Evolutionary conservation across 2,113 vertebrate genomes (phyloP).

Genomic region (Dipodomys stephensi): DNA sequence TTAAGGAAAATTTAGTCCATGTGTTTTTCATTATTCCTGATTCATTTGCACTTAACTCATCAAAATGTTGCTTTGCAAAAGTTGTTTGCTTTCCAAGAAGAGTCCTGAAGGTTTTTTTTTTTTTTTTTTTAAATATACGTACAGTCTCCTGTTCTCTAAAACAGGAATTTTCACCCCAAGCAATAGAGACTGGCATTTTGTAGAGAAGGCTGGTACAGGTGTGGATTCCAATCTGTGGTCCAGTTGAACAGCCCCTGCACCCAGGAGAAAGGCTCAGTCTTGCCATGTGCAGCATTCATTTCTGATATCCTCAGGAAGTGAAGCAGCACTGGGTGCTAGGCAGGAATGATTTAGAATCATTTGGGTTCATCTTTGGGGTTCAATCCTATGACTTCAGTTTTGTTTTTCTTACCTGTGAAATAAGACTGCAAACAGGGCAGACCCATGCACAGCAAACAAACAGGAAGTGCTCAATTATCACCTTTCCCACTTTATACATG

Average conservation of each 20-base stretch:
- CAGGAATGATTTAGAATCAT: background rate
- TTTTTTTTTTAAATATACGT: background rate
- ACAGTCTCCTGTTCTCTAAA: background rate
- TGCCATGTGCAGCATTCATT: rapidly evolving
- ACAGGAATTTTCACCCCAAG: background rate
- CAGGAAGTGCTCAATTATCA: background rate
- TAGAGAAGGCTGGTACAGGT: background rate
- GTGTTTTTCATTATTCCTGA: slow-evolving; percentile 81
- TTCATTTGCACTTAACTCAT: slow-evolving; percentile 83
- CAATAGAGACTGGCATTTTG: background rate
- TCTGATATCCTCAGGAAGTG: background rate
- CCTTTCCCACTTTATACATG: background rate
- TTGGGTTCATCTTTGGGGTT: background rate
- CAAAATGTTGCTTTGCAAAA: slow-evolving; percentile 79
- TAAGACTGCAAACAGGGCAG: rapidly evolving
- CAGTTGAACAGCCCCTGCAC: rapidly evolving
- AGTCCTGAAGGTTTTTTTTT: slow-evolving; percentile 54
- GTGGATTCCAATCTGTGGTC: background rate
- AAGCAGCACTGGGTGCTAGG: rapidly evolving
- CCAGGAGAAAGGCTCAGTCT: background rate
- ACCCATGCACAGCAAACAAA: background rate
- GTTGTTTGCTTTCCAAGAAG: slow-evolving; percentile 72
- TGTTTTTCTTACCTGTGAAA: background rate
- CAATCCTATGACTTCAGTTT: too few relatives aligned
- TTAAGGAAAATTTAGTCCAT: slow-evolving; percentile 84